These are phyloP conservation scores for Astropecten irregularis DNA, from an alignment of 53 echinoderm and acorn worm species.

Conservation along the genomic window DNA sequence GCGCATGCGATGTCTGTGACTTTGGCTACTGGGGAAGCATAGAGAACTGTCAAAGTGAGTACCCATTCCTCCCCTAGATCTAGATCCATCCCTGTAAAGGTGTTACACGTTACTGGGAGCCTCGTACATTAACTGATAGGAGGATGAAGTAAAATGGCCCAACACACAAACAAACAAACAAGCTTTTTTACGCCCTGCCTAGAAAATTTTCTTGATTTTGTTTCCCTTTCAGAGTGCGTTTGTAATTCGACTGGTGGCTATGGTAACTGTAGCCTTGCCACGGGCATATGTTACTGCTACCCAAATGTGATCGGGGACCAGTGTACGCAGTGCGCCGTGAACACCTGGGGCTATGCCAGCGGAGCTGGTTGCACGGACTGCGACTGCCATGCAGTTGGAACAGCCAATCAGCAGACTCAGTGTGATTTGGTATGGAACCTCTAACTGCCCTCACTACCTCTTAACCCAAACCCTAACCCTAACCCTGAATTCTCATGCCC, in stretches of 20 bases:
- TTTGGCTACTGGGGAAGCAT: slow-evolving; percentile 94
- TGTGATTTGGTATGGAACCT: slow-evolving; percentile 78
- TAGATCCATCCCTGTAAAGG: background rate
- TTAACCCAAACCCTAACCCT: no score
- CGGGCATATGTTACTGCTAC: slow-evolving; percentile 79
- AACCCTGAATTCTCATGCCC: no score
- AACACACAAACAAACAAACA: no score
- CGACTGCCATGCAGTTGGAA: slow-evolving; percentile 87
- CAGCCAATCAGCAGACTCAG: slow-evolving; percentile 64
- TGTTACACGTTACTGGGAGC: no score
- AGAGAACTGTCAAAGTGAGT: slow-evolving; percentile 78
- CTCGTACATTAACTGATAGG: no score
- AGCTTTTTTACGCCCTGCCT: no score
- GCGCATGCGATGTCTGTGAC: slow-evolving; percentile 69
- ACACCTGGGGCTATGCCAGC: slow-evolving; percentile 81
- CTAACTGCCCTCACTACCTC: background rate
- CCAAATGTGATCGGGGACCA: slow-evolving; percentile 82
- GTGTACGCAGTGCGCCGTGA: slow-evolving; percentile 76
- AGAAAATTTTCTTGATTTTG: no score
- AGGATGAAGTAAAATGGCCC: no score
- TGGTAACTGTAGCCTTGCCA: slow-evolving; percentile 86
- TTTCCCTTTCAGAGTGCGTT: slow-evolving; percentile 64
- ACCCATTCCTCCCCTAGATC: background rate
- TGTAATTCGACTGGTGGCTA: slow-evolving; percentile 78
- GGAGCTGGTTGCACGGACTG: slow-evolving; percentile 77